A percentile compares a stretch with the other conserved stretches of the same genome.
Conservation (phyloP, 92 coral and sea anemone species). For the Metridium senile region DNA sequence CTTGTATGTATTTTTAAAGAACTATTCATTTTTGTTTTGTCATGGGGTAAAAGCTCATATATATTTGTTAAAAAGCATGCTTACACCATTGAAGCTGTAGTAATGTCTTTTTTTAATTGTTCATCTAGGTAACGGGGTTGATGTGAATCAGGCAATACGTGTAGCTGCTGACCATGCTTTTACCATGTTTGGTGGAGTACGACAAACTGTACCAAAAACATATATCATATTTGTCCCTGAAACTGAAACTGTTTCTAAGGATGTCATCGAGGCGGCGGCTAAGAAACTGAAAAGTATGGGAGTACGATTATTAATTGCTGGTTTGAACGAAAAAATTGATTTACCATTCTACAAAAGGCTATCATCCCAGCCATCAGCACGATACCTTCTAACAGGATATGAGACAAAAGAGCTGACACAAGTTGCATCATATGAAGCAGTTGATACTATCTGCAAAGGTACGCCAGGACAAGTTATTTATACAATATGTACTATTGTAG, state of each 20-base stretch:
- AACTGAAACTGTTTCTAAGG: slow-evolving; percentile 37
- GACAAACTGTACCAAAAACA: slow-evolving; percentile 74
- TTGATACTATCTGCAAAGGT: slow-evolving; percentile 49
- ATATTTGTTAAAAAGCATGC: neutral
- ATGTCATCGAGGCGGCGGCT: slow-evolving; percentile 45
- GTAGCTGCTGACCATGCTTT: slow-evolving; percentile 71
- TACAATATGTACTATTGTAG: too few relatives aligned
- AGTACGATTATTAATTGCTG: slow-evolving; percentile 66
- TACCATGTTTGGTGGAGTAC: slow-evolving; percentile 89
- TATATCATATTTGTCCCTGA: slow-evolving; percentile 71
- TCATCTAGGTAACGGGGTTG: slow-evolving; percentile 46
- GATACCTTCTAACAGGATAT: slow-evolving; percentile 30
- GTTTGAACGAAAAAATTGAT: slow-evolving; percentile 10
- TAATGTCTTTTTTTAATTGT: neutral
- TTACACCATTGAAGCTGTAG: neutral
- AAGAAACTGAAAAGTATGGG: slow-evolving; percentile 77
- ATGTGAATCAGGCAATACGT: slow-evolving; percentile 50
- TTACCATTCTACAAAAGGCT: neutral
- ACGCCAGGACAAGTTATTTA: neutral
- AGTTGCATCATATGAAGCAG: slow-evolving; percentile 43
- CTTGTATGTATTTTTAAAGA: too few relatives aligned
- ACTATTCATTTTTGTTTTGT: too few relatives aligned
- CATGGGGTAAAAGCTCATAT: neutral
- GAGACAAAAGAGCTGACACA: slow-evolving; percentile 20
- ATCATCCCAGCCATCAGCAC: slow-evolving; percentile 23